Evolutionary conservation across 92 coral and sea anemone genomes (phyloP).

Genomic region (Metridium senile): DNA sequence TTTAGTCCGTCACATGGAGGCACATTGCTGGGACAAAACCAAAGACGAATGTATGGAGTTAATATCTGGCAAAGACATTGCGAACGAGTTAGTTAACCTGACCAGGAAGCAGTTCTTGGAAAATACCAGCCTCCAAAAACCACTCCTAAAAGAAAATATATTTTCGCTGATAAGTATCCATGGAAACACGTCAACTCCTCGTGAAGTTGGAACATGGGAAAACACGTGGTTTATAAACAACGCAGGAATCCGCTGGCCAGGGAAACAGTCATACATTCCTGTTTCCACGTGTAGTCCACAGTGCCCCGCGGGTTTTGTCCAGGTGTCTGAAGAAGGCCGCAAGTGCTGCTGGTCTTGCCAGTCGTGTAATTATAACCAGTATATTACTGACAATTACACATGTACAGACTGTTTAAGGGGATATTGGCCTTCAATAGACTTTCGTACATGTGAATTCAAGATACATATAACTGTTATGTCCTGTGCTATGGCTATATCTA

Average conservation of each 20-base stretch:
- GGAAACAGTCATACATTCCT: slow-evolving; percentile 30
- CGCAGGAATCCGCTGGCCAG: slow-evolving; percentile 53
- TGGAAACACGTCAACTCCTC: slow-evolving; percentile 33
- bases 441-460: slow-evolving; percentile 71
- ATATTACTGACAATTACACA: slow-evolving; percentile 57
- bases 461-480: slow-evolving; percentile 45
- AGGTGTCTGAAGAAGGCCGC: slow-evolving; percentile 54
- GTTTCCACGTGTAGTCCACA: slow-evolving; percentile 66
- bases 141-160: slow-evolving; percentile 55
- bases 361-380: slow-evolving; percentile 75
- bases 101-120: not conserved
- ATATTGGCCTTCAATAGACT: slow-evolving; percentile 77
- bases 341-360: slow-evolving; percentile 86
- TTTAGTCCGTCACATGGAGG: slow-evolving; percentile 30
- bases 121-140: not conserved
- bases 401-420: slow-evolving; percentile 81
- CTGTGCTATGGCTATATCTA: slow-evolving; percentile 53
- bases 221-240: slow-evolving; percentile 69
- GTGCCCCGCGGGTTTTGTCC: slow-evolving; percentile 73
- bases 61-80: slow-evolving; percentile 1
- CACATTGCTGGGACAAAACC: slow-evolving; percentile 28
- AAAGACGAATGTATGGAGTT: slow-evolving; percentile 21
- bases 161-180: slow-evolving; percentile 61
- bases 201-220: slow-evolving; percentile 77
- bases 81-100: slow-evolving; percentile 34